These are phyloP conservation scores for Butorides virescens DNA, from an alignment of 2,113 vertebrate genomes.

Conservation along the genomic window DNA sequence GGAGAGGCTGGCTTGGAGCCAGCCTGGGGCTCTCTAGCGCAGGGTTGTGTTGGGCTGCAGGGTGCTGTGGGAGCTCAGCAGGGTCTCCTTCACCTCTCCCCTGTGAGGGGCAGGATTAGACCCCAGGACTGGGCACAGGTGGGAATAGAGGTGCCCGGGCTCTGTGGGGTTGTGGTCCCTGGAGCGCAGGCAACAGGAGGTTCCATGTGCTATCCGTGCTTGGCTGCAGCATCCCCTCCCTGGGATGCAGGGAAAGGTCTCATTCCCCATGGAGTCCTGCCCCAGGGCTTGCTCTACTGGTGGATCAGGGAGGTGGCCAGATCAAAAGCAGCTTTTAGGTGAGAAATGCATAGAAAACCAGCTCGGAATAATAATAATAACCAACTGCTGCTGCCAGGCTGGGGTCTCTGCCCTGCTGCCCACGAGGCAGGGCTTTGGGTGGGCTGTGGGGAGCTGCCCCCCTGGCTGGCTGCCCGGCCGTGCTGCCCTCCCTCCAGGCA, in stretches of 20 bases:
- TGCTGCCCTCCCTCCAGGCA: background rate
- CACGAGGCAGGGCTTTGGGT: background rate
- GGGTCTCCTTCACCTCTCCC: background rate
- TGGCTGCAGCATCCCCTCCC: background rate
- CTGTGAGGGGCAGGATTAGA: background rate
- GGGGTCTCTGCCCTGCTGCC: background rate
- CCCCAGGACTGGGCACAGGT: background rate
- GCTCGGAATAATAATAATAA: background rate
- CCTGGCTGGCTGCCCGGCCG: accelerated
- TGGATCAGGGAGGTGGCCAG: background rate
- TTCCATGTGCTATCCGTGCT: accelerated
- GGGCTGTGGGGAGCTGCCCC: background rate
- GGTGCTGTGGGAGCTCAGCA: background rate
- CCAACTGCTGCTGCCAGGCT: background rate
- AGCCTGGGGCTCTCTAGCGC: accelerated
- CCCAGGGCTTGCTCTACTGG: background rate
- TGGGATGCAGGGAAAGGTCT: background rate
- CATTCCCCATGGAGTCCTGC: accelerated
- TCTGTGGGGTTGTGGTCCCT: background rate
- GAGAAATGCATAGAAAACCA: background rate
- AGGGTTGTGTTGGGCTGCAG: background rate
- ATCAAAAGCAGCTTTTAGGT: background rate
- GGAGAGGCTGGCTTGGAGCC: background rate
- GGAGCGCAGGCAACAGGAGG: accelerated
- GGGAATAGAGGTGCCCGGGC: background rate